Conservation (phyloP, 2,797 vertebrate genomes). For the Pristis pectinata region DNA sequence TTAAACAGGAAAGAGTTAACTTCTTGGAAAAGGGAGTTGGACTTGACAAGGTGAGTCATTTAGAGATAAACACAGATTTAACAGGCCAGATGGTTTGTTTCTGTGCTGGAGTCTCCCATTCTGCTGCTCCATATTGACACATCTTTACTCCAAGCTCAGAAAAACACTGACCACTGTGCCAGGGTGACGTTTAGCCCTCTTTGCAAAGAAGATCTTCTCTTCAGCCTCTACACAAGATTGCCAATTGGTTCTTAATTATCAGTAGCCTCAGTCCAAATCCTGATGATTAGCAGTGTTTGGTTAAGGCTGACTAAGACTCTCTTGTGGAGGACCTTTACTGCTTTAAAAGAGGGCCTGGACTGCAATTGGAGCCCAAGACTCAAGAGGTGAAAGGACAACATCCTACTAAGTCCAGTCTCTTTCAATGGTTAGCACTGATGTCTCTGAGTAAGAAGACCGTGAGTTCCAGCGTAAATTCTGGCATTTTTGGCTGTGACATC, state of each 20-base stretch:
- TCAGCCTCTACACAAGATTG: neutral
- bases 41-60: neutral
- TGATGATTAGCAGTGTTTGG: neutral
- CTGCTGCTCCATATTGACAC: neutral
- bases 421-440: neutral
- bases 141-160: neutral
- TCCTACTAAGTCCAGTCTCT: neutral
- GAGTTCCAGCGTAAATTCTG: neutral
- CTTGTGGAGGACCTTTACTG: neutral
- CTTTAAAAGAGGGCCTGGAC: neutral
- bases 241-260: neutral
- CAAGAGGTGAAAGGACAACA: neutral
- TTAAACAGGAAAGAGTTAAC: neutral
- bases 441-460: neutral
- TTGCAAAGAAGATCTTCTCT: neutral
- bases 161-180: neutral
- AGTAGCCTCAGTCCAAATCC: neutral
- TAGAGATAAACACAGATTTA: neutral
- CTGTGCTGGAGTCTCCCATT: no score
- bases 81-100: neutral
- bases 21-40: neutral
- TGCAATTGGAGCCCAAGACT: neutral
- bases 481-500: neutral
- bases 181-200: neutral
- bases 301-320: neutral